Percentiles rank a stretch among this genome's conserved stretches.
Evolutionary conservation across 35 echinoderm and acorn worm genomes (phyloP).

Genomic region (Chiridota heheva): DNA sequence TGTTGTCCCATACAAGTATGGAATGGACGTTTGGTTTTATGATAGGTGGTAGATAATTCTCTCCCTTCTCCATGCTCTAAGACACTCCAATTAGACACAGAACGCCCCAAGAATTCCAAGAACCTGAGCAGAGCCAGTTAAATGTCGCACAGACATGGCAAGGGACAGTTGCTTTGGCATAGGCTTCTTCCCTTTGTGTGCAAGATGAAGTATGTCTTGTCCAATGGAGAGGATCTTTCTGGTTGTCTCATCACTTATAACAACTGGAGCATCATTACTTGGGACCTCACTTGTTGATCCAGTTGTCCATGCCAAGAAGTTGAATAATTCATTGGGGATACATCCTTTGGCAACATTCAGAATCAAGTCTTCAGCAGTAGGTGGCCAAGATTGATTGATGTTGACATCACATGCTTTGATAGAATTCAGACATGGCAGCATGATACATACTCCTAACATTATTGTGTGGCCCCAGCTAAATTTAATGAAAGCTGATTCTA

Average conservation of each 20-base stretch:
- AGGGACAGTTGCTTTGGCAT: constrained; percentile 68
- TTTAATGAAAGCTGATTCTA: too few relatives aligned
- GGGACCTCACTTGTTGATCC: constrained; percentile 31
- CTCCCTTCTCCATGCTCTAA: constrained; percentile 44
- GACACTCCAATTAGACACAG: constrained; percentile 10
- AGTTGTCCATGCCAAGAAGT: constrained; percentile 61
- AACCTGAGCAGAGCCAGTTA: constrained; percentile 59
- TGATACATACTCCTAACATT: too few relatives aligned
- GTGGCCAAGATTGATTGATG: constrained; percentile 40
- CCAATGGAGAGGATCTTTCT: constrained; percentile 27
- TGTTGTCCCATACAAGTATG: constrained; percentile 77
- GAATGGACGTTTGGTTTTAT: constrained; percentile 18
- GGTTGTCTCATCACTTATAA: constrained; percentile 5
- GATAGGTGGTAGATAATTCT: constrained; percentile 16
- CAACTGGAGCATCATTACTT: background rate
- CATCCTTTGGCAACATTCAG: constrained; percentile 13
- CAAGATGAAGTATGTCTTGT: constrained; percentile 53
- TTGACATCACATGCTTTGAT: too few relatives aligned
- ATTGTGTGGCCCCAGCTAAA: too few relatives aligned
- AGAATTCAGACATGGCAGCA: too few relatives aligned
- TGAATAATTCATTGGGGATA: constrained; percentile 39
- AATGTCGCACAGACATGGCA: constrained; percentile 63
- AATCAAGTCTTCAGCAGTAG: constrained; percentile 24
- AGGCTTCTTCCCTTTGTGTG: constrained; percentile 28
- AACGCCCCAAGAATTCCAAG: constrained; percentile 69